Evolutionary conservation across 2,888 invertebrate genomes (phyloP).

Genomic region (Trilocha varians): DNA sequence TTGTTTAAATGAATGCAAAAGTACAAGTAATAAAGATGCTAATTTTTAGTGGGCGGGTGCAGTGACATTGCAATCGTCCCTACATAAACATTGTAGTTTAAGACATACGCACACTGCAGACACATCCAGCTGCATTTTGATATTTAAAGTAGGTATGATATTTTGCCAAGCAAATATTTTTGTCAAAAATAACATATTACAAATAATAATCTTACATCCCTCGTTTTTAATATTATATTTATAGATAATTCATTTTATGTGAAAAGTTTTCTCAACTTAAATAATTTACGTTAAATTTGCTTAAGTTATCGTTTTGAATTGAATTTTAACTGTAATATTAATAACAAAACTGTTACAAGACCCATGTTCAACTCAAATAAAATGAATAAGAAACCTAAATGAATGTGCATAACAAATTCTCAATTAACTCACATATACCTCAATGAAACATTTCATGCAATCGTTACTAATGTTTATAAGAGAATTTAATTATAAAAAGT

Average conservation of each 20-base stretch:
- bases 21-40: slow-evolving; percentile 40
- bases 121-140: too few species aligned
- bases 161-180: too few species aligned
- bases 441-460: not conserved
- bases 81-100: not conserved
- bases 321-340: too few species aligned
- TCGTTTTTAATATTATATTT: not conserved
- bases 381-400: not conserved
- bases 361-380: not conserved
- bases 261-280: not conserved
- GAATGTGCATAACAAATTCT: not conserved
- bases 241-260: not conserved
- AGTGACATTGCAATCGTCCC: slow-evolving; percentile 4
- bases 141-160: too few species aligned
- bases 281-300: too few species aligned
- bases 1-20: slow-evolving; percentile 8
- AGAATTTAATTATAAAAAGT: not conserved
- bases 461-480: not conserved
- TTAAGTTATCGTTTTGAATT: too few species aligned
- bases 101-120: too few species aligned
- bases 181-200: not conserved
- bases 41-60: slow-evolving; percentile 32
- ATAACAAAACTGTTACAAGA: not conserved
- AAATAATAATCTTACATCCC: too few species aligned
- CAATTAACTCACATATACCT: not conserved